phyloP scores from a whole-genome alignment of 1,140 invertebrate genomes.

The Pachyrhynchus sulphureomaculatus region DNA sequence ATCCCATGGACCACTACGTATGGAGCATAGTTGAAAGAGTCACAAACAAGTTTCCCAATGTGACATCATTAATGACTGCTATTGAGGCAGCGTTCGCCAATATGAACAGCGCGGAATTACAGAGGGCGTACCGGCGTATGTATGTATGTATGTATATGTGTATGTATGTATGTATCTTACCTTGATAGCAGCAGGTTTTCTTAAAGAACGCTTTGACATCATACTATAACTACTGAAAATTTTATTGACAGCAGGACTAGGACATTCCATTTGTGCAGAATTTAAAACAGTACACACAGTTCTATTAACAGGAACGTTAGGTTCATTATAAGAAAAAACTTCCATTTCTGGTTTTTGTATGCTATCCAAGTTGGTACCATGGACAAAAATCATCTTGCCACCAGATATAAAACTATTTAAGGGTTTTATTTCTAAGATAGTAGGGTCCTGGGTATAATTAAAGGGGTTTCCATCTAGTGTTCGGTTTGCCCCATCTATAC shows the following conservation, averaged over 20 bases:
- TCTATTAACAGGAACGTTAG: constrained; percentile 68
- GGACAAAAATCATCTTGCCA: constrained; percentile 89
- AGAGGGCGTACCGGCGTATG: too few relatives aligned
- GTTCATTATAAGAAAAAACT: constrained; percentile 72
- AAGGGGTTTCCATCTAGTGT: constrained; percentile 72
- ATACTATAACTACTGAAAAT: constrained; percentile 45
- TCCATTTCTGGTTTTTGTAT: constrained; percentile 90
- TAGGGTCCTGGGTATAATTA: constrained; percentile 90
- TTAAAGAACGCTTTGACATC: constrained; percentile 43
- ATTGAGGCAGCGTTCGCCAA: too few relatives aligned
- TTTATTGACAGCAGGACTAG: constrained; percentile 79
- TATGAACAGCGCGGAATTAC: too few relatives aligned
- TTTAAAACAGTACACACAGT: constrained; percentile 84
- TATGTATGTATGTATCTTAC: too few relatives aligned
- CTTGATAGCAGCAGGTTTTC: constrained; percentile 48
- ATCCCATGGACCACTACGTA: too few relatives aligned
- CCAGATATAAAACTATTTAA: constrained; percentile 86
- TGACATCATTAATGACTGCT: too few relatives aligned
- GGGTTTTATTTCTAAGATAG: constrained; percentile 89
- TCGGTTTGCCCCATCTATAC: constrained; percentile 81
- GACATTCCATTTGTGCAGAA: constrained; percentile 91
- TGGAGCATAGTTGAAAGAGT: too few relatives aligned
- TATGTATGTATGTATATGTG: too few relatives aligned
- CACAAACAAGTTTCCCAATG: too few relatives aligned
- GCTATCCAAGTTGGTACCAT: constrained; percentile 87